Evolutionary conservation across 2,113 vertebrate genomes (phyloP).

Genomic region (Calyptommatus sinebrachiatus): DNA sequence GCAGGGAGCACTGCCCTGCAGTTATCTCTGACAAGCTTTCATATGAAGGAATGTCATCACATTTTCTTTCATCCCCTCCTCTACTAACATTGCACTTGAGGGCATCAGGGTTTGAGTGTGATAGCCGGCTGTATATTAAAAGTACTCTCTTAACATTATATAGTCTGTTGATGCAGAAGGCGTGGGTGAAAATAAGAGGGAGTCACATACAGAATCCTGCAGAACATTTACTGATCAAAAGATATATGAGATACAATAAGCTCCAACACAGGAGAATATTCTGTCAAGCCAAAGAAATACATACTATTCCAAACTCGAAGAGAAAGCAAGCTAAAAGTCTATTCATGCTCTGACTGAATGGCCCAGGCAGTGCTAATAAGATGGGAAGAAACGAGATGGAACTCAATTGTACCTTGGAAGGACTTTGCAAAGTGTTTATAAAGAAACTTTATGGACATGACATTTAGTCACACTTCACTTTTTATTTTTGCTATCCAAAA

Average conservation of each 20-base stretch:
- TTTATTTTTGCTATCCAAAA: not conserved
- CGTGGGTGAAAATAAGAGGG: constrained; percentile 46
- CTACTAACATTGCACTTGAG: not conserved
- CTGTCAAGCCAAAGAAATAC: not conserved
- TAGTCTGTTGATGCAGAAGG: constrained; percentile 15
- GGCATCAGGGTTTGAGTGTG: not conserved
- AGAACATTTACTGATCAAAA: constrained; percentile 38
- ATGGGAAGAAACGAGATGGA: constrained; percentile 57
- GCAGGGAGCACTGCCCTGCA: not conserved
- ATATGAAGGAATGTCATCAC: not conserved
- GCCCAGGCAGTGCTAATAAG: constrained; percentile 39
- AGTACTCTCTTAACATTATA: not conserved
- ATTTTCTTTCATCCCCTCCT: not conserved
- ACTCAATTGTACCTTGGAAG: constrained; percentile 54
- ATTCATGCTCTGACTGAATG: not conserved
- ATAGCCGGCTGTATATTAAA: not conserved
- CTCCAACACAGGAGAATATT: constrained; percentile 31
- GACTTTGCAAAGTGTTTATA: constrained; percentile 52
- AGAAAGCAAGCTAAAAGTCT: constrained; percentile 31
- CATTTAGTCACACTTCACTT: constrained; percentile 23
- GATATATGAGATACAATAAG: constrained; percentile 49
- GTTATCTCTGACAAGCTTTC: not conserved
- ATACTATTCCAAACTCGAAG: not conserved
- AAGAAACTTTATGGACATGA: constrained; percentile 34
- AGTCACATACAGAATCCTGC: constrained; percentile 38